phyloP scores from a whole-genome alignment of 2,888 invertebrate genomes.

The Nebria salina region DNA sequence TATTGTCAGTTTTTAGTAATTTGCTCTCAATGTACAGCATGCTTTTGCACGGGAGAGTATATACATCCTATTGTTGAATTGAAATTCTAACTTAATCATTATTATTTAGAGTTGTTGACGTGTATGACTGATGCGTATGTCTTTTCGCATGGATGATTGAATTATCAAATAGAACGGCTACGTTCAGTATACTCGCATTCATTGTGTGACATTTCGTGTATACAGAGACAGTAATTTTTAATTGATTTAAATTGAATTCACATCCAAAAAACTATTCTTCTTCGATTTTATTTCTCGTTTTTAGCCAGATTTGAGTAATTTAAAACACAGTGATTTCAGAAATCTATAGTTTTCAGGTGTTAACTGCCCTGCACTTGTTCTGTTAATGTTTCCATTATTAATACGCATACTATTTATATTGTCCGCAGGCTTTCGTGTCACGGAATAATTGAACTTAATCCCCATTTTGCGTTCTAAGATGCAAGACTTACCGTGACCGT shows the following conservation, averaged over 20 bases:
- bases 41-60: slow-evolving; percentile 51
- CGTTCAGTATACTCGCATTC: slow-evolving; percentile 41
- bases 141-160: slow-evolving; percentile 49
- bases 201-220: slow-evolving; percentile 14
- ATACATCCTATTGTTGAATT: slow-evolving; percentile 51
- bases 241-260: slow-evolving; percentile 12
- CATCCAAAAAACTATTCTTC: slow-evolving; percentile 11
- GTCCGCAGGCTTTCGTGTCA: no score
- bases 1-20: neutral
- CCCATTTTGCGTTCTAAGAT: slow-evolving; percentile 20
- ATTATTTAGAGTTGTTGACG: slow-evolving; percentile 49
- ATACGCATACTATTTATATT: no score
- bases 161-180: slow-evolving; percentile 48
- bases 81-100: slow-evolving; percentile 55
- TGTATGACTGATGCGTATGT: slow-evolving; percentile 52
- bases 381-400: no score
- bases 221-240: neutral
- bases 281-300: neutral
- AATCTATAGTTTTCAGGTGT: slow-evolving; percentile 12
- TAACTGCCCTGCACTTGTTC: neutral
- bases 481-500: slow-evolving; percentile 46
- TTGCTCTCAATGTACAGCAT: slow-evolving; percentile 49
- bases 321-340: slow-evolving; percentile 17
- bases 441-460: no score
- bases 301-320: neutral